These are phyloP conservation scores for Oreortyx pictus DNA, from an alignment of 2,797 vertebrate genomes.

Conservation along the genomic window DNA sequence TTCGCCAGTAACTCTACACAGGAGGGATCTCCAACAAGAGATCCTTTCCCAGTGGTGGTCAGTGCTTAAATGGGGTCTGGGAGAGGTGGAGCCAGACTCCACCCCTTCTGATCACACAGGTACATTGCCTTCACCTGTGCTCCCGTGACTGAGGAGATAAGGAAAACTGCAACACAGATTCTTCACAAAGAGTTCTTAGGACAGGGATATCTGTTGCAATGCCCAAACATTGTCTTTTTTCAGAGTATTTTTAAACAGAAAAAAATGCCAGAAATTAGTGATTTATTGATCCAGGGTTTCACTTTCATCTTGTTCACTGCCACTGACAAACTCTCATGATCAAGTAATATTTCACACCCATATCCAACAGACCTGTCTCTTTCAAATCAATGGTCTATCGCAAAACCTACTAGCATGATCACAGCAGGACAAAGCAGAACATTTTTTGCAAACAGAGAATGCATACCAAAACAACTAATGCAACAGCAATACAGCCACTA, in stretches of 20 bases:
- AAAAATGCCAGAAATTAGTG: neutral
- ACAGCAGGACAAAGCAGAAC: neutral
- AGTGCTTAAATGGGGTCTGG: too few species aligned
- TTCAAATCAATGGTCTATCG: neutral
- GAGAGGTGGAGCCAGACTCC: too few species aligned
- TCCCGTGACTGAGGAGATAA: neutral
- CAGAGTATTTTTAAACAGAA: neutral
- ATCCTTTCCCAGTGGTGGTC: too few species aligned
- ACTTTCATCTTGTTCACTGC: neutral
- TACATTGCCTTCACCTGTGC: too few species aligned
- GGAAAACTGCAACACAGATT: conserved; percentile 12
- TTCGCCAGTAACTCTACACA: too few species aligned
- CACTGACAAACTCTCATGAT: neutral
- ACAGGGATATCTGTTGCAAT: neutral
- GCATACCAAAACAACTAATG: neutral
- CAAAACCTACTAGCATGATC: neutral
- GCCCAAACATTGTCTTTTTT: neutral
- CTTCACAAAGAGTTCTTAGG: neutral
- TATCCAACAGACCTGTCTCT: neutral
- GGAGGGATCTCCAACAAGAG: too few species aligned
- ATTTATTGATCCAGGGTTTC: neutral
- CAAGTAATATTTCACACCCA: neutral
- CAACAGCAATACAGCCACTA: neutral
- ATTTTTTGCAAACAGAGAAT: neutral
- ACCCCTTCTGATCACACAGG: too few species aligned